Percentiles rank a stretch among this genome's conserved stretches.
Conservation (phyloP, 1,140 invertebrate species). For the Drosophila oshimai region DNA sequence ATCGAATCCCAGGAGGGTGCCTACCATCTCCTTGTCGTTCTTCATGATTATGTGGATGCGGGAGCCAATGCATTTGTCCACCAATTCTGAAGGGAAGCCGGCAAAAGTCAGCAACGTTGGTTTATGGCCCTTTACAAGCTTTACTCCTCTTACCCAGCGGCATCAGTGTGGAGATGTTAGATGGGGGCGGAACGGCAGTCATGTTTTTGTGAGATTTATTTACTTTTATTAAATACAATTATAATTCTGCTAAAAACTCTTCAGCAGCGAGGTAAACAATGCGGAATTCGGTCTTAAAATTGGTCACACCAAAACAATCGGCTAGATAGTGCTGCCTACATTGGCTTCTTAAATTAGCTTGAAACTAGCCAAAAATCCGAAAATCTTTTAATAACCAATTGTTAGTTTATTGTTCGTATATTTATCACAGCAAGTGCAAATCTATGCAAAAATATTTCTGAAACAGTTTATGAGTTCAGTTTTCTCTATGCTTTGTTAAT, state of each 20-base stretch:
- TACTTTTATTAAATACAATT: background rate
- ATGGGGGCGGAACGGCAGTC: slow-evolving; percentile 78
- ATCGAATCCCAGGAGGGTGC: slow-evolving; percentile 98
- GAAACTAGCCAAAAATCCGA: background rate
- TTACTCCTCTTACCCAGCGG: slow-evolving; percentile 86
- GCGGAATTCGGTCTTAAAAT: background rate
- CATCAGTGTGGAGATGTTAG: slow-evolving; percentile 89
- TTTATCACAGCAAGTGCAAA: no score
- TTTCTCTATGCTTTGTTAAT: no score
- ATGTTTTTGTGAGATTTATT: slow-evolving; percentile 28
- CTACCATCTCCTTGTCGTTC: slow-evolving; percentile 99
- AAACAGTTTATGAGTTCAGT: no score
- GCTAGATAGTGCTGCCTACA: background rate
- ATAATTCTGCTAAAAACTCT: slow-evolving; percentile 5
- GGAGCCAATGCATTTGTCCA: slow-evolving; percentile 99
- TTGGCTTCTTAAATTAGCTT: background rate
- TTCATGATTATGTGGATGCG: slow-evolving; percentile 99
- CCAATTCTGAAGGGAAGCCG: slow-evolving; percentile 88
- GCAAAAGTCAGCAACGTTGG: background rate
- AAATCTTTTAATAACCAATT: background rate
- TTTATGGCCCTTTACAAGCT: background rate
- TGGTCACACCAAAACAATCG: slow-evolving; percentile 7
- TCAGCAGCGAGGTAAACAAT: slow-evolving; percentile 27
- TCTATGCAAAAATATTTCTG: no score
- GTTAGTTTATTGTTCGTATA: no score